Conservation (phyloP, 2,113 vertebrate species). For the Tauraco erythrolophus region DNA sequence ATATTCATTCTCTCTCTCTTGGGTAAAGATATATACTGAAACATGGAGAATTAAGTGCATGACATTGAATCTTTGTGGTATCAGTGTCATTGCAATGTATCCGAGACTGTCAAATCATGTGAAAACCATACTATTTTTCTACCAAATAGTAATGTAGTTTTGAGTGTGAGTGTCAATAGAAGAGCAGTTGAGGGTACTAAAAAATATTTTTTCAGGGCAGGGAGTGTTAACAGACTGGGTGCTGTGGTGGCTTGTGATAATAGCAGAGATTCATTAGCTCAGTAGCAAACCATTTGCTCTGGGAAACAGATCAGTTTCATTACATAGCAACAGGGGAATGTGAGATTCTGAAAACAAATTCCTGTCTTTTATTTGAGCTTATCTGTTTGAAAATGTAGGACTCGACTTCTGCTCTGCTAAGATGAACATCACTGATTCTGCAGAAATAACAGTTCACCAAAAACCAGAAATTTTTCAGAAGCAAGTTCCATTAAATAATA, state of each 20-base stretch:
- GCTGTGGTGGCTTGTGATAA: neutral
- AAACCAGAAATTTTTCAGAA: neutral
- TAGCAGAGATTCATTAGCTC: constrained; percentile 19
- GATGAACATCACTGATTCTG: neutral
- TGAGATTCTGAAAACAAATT: constrained; percentile 36
- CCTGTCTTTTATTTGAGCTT: constrained; percentile 44
- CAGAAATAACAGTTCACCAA: neutral
- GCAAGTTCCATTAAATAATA: neutral
- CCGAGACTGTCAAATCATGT: neutral
- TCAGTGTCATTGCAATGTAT: neutral
- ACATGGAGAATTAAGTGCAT: neutral
- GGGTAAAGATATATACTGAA: neutral
- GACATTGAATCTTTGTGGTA: neutral
- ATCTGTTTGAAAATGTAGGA: neutral
- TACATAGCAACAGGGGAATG: constrained; percentile 12
- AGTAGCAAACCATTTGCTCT: constrained; percentile 27
- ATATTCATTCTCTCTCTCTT: neutral
- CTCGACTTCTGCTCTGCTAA: no score
- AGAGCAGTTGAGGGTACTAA: neutral
- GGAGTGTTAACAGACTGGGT: neutral
- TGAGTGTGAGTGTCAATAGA: neutral
- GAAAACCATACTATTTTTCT: neutral
- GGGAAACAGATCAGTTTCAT: constrained; percentile 33
- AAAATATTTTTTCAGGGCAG: neutral
- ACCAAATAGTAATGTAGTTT: neutral